phyloP scores from a whole-genome alignment of 2,113 vertebrate species.

The Haliaeetus leucogaster region DNA sequence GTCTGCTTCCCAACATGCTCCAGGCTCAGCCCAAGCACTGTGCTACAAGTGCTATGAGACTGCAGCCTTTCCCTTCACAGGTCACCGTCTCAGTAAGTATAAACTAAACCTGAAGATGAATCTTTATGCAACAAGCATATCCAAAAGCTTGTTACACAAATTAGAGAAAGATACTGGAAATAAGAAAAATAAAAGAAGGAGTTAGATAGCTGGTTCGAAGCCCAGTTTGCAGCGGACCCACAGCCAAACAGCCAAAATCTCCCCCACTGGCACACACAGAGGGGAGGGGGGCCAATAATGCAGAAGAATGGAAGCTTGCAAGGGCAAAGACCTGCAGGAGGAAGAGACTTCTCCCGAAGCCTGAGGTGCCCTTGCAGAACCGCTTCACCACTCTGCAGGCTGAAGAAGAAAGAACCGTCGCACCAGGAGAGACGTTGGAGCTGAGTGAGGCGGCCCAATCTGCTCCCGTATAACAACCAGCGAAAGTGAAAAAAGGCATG shows the following conservation, averaged over 20 bases:
- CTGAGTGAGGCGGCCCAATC: too few species aligned
- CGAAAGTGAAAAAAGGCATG: too few species aligned
- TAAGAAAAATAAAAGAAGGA: not conserved
- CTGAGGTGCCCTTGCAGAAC: not conserved
- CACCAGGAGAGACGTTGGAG: too few species aligned
- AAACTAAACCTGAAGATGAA: not conserved
- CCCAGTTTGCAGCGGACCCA: not conserved
- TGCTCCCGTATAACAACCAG: too few species aligned
- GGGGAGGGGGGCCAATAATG: fast-evolving
- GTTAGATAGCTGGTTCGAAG: not conserved
- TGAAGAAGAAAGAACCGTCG: not conserved
- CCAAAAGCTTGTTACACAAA: not conserved
- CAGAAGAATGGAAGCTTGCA: not conserved
- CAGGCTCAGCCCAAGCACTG: not conserved
- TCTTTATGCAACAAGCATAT: not conserved
- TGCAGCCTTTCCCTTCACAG: not conserved
- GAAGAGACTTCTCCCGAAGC: not conserved
- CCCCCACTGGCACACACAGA: not conserved
- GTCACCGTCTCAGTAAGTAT: not conserved
- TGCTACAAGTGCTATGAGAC: not conserved
- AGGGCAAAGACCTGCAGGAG: not conserved
- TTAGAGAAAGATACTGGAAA: not conserved
- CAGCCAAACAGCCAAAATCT: not conserved
- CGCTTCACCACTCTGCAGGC: too few species aligned
- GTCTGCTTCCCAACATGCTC: not conserved